Percentiles rank a stretch among this genome's conserved stretches.
Evolutionary conservation across 2,797 vertebrate genomes (phyloP).

Genomic region (Phaenicophaeus curvirostris): DNA sequence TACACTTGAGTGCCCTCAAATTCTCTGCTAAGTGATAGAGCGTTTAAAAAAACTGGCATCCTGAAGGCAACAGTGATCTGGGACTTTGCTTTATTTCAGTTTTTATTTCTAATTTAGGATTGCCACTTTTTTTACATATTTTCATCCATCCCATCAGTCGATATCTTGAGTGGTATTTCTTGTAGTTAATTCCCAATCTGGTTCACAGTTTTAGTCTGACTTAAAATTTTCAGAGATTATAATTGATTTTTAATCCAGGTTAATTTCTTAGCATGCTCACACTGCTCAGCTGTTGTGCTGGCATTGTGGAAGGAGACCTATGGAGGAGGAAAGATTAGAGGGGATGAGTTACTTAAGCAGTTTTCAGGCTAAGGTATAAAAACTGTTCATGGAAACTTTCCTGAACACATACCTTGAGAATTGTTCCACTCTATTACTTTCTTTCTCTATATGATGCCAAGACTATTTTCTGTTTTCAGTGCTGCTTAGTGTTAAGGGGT

Average conservation of each 20-base stretch:
- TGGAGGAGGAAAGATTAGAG: background rate
- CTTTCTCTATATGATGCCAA: background rate
- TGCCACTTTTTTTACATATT: background rate
- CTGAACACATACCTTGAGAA: background rate
- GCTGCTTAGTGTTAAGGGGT: background rate
- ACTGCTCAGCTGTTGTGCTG: background rate
- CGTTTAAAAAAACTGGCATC: background rate
- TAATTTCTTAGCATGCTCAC: background rate
- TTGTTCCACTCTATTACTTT: background rate
- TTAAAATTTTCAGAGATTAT: background rate
- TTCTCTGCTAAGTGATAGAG: background rate
- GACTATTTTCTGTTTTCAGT: background rate
- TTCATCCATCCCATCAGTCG: background rate
- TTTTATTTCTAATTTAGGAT: background rate
- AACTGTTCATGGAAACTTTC: background rate
- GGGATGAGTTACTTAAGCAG: background rate
- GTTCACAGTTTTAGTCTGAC: too few species aligned
- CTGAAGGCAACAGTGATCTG: background rate
- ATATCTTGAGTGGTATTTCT: background rate
- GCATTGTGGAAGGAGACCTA: background rate
- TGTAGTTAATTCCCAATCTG: background rate
- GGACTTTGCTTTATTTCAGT: background rate
- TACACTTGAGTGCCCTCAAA: background rate
- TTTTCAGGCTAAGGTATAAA: background rate
- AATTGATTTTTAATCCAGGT: background rate